Evolutionary conservation across 2,797 vertebrate species (phyloP), one percentile per base, ranked within the genome.

Genomic region (Anguilla marmorata): DNA sequence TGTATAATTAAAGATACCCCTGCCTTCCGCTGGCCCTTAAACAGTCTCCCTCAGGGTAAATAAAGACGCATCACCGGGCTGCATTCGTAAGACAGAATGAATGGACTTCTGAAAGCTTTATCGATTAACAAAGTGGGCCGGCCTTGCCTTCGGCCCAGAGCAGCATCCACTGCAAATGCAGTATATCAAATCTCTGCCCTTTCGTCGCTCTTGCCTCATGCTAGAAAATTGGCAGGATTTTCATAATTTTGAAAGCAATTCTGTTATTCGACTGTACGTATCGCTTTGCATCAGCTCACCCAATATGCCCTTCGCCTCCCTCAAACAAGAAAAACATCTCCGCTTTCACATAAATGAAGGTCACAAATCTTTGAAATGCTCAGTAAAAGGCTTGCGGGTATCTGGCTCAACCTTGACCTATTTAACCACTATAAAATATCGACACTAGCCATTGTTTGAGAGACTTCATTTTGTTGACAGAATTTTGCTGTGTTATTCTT

Each of bases 1-100:
- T 48, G 79, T 24, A 19, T 48, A 82, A 82, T 82, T 82, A 82
- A 82, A 82, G 79, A 48, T 48, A 82, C 21, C 45, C 45, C 79
- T 48, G 79, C 8, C 45, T 82, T n/a, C 19, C 5, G 21, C 14
- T 24, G 76, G 76, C 76, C 79, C 24, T 48, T 50, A 41, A 76
- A 3, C 79, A 24, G 21, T 50, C 74, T 79, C 41, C 79, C 72
- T 76, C 6, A 19, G 74, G 74, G 4, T 50, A 50, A 21, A 82
- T 82, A 50, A 82, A 50, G 79, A 82, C n/a, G 79, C 19, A 50
- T 50, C 76, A 80, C 41, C 21, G 3, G 41, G 79, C 37, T 41
- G 33, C 37, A 19, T 16, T 76, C 27, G 37, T 41, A 76, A 76
- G 74, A 76, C 45, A 82, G 45, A 50, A 82, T 82, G 45, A n/a